These are phyloP conservation scores for Dicerorhinus sumatrensis DNA, from an alignment of 2,113 vertebrate species.

Conservation along the genomic window DNA sequence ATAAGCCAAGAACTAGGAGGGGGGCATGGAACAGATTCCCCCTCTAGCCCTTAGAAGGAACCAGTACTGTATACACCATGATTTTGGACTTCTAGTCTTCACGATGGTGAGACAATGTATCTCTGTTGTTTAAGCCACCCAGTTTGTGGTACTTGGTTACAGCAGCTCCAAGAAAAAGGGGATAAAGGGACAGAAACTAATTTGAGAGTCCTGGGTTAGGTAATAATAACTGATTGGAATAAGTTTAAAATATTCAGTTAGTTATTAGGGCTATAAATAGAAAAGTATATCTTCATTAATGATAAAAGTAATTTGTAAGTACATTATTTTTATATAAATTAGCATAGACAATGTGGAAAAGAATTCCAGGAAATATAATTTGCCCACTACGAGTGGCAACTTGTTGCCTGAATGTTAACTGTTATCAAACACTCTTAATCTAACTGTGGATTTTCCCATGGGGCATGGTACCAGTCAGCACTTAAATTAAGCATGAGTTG, in stretches of 20 bases:
- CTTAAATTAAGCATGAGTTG: conserved; percentile 8
- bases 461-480: not conserved
- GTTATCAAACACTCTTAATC: conserved; percentile 40
- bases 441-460: conserved; percentile 44
- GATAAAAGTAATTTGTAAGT: not conserved
- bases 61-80: not conserved
- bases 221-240: not conserved
- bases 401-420: not conserved
- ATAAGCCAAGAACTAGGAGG: not conserved
- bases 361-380: not conserved
- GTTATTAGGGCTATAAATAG: not conserved
- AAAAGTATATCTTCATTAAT: not conserved
- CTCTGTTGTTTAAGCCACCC: not conserved
- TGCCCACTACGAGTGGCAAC: not conserved
- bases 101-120: not conserved
- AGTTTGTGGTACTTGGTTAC: not conserved
- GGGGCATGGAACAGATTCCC: not conserved
- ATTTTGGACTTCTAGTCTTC: not conserved
- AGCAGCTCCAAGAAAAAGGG: not conserved
- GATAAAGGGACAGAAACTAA: not conserved
- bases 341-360: not conserved
- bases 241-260: not conserved
- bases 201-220: not conserved
- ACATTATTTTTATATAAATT: conserved; percentile 5
- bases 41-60: not conserved